Evolutionary conservation across 2,888 invertebrate species (phyloP), one percentile per base, ranked within the genome.

Genomic region (Ochropacha duplaris): DNA sequence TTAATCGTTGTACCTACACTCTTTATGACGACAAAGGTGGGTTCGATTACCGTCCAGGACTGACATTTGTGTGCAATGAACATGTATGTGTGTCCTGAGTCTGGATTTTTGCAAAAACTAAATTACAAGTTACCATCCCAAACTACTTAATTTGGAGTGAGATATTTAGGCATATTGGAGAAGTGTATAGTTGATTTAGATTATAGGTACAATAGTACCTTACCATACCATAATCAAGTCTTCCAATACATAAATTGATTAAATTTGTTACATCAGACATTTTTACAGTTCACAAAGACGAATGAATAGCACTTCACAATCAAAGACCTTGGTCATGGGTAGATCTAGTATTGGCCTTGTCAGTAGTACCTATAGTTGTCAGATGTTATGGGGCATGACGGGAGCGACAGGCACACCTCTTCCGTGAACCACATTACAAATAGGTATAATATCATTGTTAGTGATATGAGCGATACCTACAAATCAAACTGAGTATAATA

Each of bases 351-450:
- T 44, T 44, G 44, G 19, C 44, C 44, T 44, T 44, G 44, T 44
- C 5, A 19, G 19, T 44, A 44, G n/a, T n/a, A n/a, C n/a, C n/a
- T n/a, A 44, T 6, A 44, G 44, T 44, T 44, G 9, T 19, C 44
- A 59, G 50, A 57, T 16, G 62, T 62, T 63, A 60, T 68, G 66
- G 57, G 64, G 56, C 74, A 66, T 68, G 64, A 67, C 64, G 28
- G 19, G 74, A 61, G 76, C 59, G 74, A 55, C 71, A 16, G 62
- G 28, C 69, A 59, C 65, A 19, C 66, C 74, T 59, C 34, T 54
- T 50, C 67, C 68, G 68, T 74, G 61, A 59, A 54, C 50, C 24
- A 4, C 22, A 11, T 9, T 28, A 6, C 28, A 28, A 28, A 9
- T 8, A 28, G 9, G 9, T 28, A 8, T 9, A 28, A 28, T 28